phyloP scores from a whole-genome alignment of 2,113 vertebrate species.

The Oostethus manadensis region DNA sequence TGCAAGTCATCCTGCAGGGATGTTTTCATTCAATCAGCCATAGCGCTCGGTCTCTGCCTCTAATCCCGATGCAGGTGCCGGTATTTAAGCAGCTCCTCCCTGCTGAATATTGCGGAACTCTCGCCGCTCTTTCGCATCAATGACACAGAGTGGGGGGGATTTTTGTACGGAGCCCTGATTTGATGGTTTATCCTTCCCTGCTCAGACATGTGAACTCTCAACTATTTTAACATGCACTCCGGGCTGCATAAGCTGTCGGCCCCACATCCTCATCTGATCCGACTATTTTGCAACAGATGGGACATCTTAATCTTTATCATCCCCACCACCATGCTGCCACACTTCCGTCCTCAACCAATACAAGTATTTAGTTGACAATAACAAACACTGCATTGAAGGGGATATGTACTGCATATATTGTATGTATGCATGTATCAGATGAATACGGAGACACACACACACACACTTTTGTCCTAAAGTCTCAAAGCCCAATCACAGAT shows the following conservation, averaged over 20 bases:
- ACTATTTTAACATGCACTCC: slow-evolving; percentile 7
- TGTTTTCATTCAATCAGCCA: background rate
- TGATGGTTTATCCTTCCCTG: background rate
- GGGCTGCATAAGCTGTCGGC: slow-evolving; percentile 8
- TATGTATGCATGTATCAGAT: background rate
- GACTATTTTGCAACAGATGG: slow-evolving; percentile 45
- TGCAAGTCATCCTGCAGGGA: background rate
- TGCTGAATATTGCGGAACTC: slow-evolving; percentile 1
- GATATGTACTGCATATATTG: background rate
- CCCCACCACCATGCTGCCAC: slow-evolving; percentile 34
- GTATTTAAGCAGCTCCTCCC: background rate
- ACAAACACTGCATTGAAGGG: background rate
- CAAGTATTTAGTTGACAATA: background rate
- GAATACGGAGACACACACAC: background rate
- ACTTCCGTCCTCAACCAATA: slow-evolving; percentile 9
- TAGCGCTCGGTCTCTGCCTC: background rate
- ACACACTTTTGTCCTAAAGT: slow-evolving; percentile 1
- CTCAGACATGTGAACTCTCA: background rate
- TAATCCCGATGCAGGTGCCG: background rate
- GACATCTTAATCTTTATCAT: slow-evolving; percentile 52
- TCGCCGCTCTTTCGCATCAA: background rate
- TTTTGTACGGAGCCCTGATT: slow-evolving; percentile 3
- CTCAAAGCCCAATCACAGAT: background rate
- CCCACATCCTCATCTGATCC: slow-evolving; percentile 22
- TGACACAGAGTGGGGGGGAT: background rate